Evolutionary conservation across 2,113 vertebrate species (phyloP), one percentile per base, ranked within the genome.

Genomic region (Microtus pennsylvanicus): DNA sequence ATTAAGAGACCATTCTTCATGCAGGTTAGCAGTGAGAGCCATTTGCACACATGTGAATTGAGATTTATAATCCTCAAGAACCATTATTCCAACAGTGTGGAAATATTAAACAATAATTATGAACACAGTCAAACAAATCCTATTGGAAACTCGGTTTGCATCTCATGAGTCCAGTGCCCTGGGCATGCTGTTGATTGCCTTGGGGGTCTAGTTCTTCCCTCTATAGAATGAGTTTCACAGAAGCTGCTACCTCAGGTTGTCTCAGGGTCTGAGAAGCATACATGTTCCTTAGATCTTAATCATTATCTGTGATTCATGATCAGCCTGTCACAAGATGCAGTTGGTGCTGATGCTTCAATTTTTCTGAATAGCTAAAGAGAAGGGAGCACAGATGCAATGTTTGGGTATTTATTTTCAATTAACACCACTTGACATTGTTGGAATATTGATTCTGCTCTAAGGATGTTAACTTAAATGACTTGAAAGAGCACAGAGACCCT

Each of bases 381-480:
- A 83, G n/a, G n/a, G 80, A 22, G 28, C 52, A 87, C 17, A 96
- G 67, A 16, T 75, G 19, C 24, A 30, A 26, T 58, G 76, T 75
- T 87, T 92, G 87, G 26, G 24, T 91, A 75, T 97, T 88, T 78
- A 45, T 93, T 90, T 95, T 50, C 92, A 81, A 63, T 91, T 95
- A 95, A 75, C 65, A 88, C 5, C 35, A 13, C 35, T 90, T 94
- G 87, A 93, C 58, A 91, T 61, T 61, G 50, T 86, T 93, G 77
- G 47, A 89, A 55, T 95, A 52, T 52, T 87, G n/a, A 63, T 94
- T n/a, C 35, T 85, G 78, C 72, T 80, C 38, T 95, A 90, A 70
- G 38, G 30, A 52, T 85, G 76, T 91, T 87, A 78, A 85, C 86
- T 78, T 80, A 75, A 26, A 69, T 85, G 76, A 74, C 80, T 87